Base-by-base conservation (phyloP, 2,888 invertebrate genomes). In the Pollenia griseotomentosa region DNA sequence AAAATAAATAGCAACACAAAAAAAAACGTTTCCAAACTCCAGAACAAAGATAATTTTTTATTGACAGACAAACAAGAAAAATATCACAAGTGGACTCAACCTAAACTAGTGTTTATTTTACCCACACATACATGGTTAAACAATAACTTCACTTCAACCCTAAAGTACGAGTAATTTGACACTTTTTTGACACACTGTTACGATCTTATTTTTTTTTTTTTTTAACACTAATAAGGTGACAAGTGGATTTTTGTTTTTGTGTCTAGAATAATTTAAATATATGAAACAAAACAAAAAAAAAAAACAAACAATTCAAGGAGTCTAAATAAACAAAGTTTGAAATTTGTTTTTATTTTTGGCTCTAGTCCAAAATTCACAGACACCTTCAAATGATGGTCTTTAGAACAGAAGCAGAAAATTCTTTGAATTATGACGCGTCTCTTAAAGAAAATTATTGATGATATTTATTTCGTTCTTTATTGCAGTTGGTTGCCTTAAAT, bases 161-260 rank as follows among this genome's bases (percentile, higher is more conserved):
- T n/a, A 46, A 73, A 42, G 83, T 40, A 33, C 33, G 33, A 33
- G 33, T 6, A 84, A 84, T 84, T 61, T 74, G 79, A 84, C 53
- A 79, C 83, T 63, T 83, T 75, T 53, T n/a, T 79, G 66, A 59
- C 53, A 65, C 19, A 61, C 59, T 84, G 79, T 61, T 46, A 16
- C 59, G 12, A 33, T 59, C 23, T 40, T n/a, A 1, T 40, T 74
- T 70, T 73, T 4, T 74, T 74, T 73, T 0, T 33, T 33, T 33
- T 33, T 6, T 68, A 81, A 63, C 84, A 78, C 83, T 68, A 81
- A 74, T 16, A 81, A 87, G 77, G 84, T 84, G 86, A 83, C 86
- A 87, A 87, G 86, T 83, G 83, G 81, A 83, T 75, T 65, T 66
- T 8, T 33, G 33, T 68, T 23, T 65, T 40, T 81, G 19, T 83